A percentile compares a stretch with the other conserved stretches of the same genome.
Conservation (phyloP, 2,113 vertebrate genomes). For the Rhinogobius similis region DNA sequence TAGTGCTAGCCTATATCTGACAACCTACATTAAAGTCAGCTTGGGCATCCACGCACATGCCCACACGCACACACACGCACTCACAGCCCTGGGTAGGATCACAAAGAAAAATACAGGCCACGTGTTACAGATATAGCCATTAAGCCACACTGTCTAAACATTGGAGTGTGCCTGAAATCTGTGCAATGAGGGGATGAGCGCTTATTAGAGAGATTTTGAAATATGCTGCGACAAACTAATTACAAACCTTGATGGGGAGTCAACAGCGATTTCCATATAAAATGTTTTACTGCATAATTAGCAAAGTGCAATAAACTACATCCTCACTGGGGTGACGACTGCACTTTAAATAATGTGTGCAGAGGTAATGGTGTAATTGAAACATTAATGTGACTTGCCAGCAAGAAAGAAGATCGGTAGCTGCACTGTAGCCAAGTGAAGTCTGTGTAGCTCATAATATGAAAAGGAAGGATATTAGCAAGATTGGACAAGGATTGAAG, state of each 20-base stretch:
- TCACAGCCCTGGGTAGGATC: conserved; percentile 16
- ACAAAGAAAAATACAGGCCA: conserved; percentile 52
- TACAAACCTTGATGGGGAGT: neutral
- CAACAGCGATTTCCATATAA: neutral
- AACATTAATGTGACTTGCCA: neutral
- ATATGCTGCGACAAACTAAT: neutral
- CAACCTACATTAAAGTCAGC: conserved; percentile 85
- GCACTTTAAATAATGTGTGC: neutral
- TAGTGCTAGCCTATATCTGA: conserved; percentile 87
- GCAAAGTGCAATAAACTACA: neutral
- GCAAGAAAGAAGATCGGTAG: neutral
- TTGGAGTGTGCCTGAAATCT: conserved; percentile 21
- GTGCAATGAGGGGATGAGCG: conserved; percentile 35
- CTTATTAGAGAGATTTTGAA: conserved; percentile 27
- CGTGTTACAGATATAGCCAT: conserved; percentile 46
- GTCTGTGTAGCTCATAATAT: too few relatives aligned
- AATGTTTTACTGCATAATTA: conserved; percentile 3
- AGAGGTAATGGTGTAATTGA: neutral
- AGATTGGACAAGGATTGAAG: too few relatives aligned
- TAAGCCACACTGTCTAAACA: conserved; percentile 54
- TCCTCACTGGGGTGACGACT: neutral
- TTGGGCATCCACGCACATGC: conserved; percentile 65
- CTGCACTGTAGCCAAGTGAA: neutral
- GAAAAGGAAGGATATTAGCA: too few relatives aligned
- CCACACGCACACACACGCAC: conserved; percentile 14